Evolutionary conservation across 92 coral and sea anemone genomes (phyloP), one percentile per base, ranked within the genome.

Genomic region (Siderastrea radians): DNA sequence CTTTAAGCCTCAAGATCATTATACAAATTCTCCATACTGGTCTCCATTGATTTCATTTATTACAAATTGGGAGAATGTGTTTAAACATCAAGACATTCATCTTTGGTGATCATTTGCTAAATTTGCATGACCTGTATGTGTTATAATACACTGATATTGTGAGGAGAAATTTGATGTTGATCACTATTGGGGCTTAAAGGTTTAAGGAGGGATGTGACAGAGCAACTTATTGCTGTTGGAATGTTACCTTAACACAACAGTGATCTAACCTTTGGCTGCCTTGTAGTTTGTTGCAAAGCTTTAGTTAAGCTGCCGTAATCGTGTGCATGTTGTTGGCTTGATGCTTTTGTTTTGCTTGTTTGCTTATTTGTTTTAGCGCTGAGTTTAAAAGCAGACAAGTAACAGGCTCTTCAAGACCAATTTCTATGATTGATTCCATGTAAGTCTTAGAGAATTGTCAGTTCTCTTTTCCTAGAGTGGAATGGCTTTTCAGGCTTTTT

Each of bases 341-440:
- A 84, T 10, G 80, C 87, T 74, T 74, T 84, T 84, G 51, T 84
- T 84, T 84, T 84, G 87, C 87, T 72, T 84, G 67, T 75, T 76
- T 78, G 83, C 83, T 78, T 49, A 48, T 80, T 86, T 89, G 67
- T 91, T 89, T 75, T 91, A 93, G 95, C 69, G 93, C 93, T 83
- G 93, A 90, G 91, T 90, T 86, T 79, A 72, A 81, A 71, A 84
- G 60, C 88, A 89, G 89, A 65, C 77, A 68, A 60, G 78, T 55
- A 14, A 38, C 81, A 62, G 74, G 67, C 62, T 54, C 78, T 62
- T 72, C 93, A 73, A 77, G 93, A 70, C 93, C 90, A 2, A 71
- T 93, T 82, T 93, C 96, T 60, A 85, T 93, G 93, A 76, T 90
- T 50, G 87, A 84, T 73, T 14, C 87, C 79, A 84, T 74, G 87